Percentiles rank a stretch among this genome's conserved stretches.
These are phyloP conservation scores for Vidua macroura DNA, from an alignment of 2,113 vertebrate species.

Conservation along the genomic window DNA sequence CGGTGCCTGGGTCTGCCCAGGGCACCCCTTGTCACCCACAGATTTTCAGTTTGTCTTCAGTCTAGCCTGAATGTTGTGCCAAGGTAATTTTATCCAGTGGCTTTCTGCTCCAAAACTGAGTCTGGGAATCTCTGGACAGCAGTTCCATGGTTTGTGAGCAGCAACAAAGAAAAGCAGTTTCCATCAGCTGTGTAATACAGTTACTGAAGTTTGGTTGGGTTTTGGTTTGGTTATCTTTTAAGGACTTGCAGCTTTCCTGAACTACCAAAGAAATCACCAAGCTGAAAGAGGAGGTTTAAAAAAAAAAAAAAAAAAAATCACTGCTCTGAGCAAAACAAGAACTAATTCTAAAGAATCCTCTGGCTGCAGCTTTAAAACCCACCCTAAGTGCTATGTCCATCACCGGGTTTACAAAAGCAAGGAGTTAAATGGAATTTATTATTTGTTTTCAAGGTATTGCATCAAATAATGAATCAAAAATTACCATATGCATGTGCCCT, in stretches of 20 bases:
- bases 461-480: background rate
- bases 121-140: background rate
- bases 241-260: background rate
- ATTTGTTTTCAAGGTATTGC: slow-evolving; percentile 1
- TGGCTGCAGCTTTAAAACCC: background rate
- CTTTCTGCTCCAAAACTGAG: background rate
- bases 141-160: background rate
- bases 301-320: background rate
- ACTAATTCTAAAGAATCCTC: background rate
- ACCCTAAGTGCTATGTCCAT: background rate
- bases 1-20: background rate
- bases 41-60: background rate
- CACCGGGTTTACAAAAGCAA: background rate
- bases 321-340: background rate
- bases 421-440: background rate
- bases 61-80: background rate
- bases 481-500: background rate
- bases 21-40: background rate
- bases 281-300: background rate
- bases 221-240: background rate
- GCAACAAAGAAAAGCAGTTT: background rate
- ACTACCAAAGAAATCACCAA: background rate
- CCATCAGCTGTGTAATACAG: background rate
- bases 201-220: background rate
- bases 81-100: background rate